Evolutionary conservation across 2,888 invertebrate species (phyloP), one percentile per base, ranked within the genome.

Genomic region (Drosophila koepferae): DNA sequence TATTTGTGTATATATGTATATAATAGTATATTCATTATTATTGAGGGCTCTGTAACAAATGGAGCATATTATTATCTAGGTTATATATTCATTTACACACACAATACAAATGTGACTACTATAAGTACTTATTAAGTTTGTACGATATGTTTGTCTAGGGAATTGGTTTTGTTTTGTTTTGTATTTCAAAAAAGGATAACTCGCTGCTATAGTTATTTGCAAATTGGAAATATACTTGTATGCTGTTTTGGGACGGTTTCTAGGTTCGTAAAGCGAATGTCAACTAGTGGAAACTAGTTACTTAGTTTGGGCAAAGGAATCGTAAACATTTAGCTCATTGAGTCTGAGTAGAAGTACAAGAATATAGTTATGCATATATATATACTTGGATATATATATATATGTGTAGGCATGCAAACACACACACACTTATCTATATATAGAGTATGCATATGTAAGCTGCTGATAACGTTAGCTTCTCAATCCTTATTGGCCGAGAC

Each of bases 81-180:
- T 18, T 41, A 54, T 73, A 62, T 63, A 60, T 14, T 60, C 59
- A 62, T 55, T 67, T 73, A 66, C 62, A 74, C 46, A 73, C 65
- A 78, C 68, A 69, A 71, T 77, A 70, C 44, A 72, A 63, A 54
- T 80, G 68, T 72, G 74, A 66, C 82, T 68, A 72, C 62, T 48
- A 53, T 56, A 72, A 71, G 64, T 81, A 79, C 72, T 79, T 82
- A 73, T 74, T 77, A 75, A 76, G 75, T 91, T 91, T 91, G 91
- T 92, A 91, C 91, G 91, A 91, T 91, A 91, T 91, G 91, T 91
- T 91, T 90, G 85, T 90, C 92, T 92, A 92, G 91, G 89, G 91
- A 76, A 74, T 76, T 74, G 60, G 63, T 63, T 65, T 65, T 69
- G 44, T 53, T 51, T 51, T 51, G 16, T 34, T 60, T 64, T 23